Evolutionary conservation across 2,888 invertebrate genomes (phyloP), one percentile per base, ranked within the genome.

Genomic region (Rotaria macrura): DNA sequence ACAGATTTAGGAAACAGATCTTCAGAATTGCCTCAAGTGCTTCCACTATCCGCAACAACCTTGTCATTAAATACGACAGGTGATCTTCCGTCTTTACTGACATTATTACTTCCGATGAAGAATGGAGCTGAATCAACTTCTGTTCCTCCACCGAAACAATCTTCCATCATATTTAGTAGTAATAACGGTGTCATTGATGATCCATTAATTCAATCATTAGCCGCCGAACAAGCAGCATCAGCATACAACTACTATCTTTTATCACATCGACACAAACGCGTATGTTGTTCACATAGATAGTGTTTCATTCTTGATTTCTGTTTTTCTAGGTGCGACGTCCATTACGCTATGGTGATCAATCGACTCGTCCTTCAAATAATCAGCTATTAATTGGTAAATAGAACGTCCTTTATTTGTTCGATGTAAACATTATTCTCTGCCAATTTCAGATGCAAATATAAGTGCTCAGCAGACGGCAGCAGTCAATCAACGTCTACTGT

Each of bases 281-380:
- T 79, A 79, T 49, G 49, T 49, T 49, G 14, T 49, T 49, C 17
- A 17, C 47, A 40, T 43, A 79, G n/a, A 4, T 5, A 9, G 43
- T 43, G 43, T 2, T 43, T n/a, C 3, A 12, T 25, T 43, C 25
- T 0, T n/a, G n/a, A n/a, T n/a, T n/a, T n/a, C n/a, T n/a, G n/a
- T n/a, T 79, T 43, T 25, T 79, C 1, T 23, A 79, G 79, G 79
- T 79, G 10, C 23, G 79, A 43, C 40, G 43, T 43, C 79, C 79
- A n/a, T 43, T 79, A n/a, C 79, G 79, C 10, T 79, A 79, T n/a
- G 79, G 79, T 79, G 79, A 79, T 79, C 79, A 79, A 79, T 40
- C 79, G 10, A 79, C 43, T 79, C 79, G 79, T 23, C 43, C 79
- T n/a, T 79, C 79, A 43, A 79, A 79, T 43, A 79, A 43, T 40